Percentiles rank a stretch among this genome's conserved stretches.
Evolutionary conservation across 1,140 invertebrate genomes (phyloP).

Genomic region (Acromyrmex echinatior): DNA sequence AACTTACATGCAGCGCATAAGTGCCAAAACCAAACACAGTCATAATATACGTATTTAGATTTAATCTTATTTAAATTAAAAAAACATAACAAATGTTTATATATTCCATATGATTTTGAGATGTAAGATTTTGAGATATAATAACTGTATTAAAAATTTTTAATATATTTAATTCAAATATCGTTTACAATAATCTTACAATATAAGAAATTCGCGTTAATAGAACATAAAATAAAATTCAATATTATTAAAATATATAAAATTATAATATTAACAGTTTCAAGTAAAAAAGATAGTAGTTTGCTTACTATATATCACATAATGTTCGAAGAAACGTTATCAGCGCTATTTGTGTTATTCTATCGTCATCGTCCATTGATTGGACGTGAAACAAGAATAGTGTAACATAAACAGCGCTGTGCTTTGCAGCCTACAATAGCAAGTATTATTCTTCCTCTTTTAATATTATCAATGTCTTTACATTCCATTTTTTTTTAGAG

Average conservation of each 20-base stretch:
- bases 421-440: not conserved
- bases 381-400: too few relatives aligned
- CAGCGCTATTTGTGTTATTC: too few relatives aligned
- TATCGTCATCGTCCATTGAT: too few relatives aligned
- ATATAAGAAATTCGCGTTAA: conserved; percentile 9
- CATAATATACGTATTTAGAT: not conserved
- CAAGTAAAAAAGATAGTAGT: conserved; percentile 38
- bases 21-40: too few relatives aligned
- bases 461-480: conserved; percentile 30
- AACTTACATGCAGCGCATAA: too few relatives aligned
- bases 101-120: not conserved
- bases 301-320: conserved; percentile 18
- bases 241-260: conserved; percentile 45
- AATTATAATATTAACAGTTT: conserved; percentile 9
- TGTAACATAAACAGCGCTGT: too few relatives aligned
- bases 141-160: not conserved
- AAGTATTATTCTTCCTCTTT: not conserved
- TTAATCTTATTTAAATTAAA: not conserved
- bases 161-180: conserved; percentile 36
- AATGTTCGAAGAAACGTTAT: not conserved
- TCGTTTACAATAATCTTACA: not conserved
- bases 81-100: not conserved
- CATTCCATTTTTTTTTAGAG: not conserved
- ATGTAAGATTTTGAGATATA: not conserved
- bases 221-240: conserved; percentile 11